These are phyloP conservation scores for Zosterops borbonicus DNA, from an alignment of 2,113 vertebrate species.

Conservation along the genomic window DNA sequence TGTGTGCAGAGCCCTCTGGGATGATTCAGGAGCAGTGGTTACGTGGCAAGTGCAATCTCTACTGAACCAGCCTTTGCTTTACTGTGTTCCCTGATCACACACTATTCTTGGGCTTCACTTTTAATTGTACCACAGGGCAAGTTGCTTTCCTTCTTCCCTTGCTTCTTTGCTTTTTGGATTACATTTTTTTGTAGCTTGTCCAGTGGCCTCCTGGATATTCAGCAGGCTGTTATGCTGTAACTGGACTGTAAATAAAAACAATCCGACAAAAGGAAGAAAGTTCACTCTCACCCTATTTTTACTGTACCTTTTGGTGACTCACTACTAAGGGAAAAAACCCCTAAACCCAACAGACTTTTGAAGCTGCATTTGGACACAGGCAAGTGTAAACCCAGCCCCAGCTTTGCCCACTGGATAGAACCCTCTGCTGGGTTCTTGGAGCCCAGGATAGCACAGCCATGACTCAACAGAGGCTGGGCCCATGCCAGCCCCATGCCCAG, in stretches of 20 bases:
- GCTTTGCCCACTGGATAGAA: neutral
- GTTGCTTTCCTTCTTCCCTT: neutral
- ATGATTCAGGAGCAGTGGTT: neutral
- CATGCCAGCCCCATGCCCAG: neutral
- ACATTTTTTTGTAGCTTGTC: neutral
- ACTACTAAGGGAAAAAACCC: neutral
- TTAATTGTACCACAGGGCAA: neutral
- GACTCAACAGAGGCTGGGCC: neutral
- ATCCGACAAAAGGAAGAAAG: neutral
- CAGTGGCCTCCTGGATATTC: neutral
- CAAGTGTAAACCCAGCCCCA: neutral
- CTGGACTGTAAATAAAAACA: neutral
- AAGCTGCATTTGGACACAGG: neutral
- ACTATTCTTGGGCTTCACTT: neutral
- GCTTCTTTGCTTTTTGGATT: neutral
- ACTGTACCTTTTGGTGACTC: neutral
- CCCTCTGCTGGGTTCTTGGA: fast-evolving
- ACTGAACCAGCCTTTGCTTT: neutral
- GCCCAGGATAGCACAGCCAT: neutral
- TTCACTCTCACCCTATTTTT: neutral
- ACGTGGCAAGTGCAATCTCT: fast-evolving
- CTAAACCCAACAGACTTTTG: neutral
- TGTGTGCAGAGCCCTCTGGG: neutral
- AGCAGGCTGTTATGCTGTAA: neutral
- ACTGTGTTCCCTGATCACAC: neutral